A percentile compares a stretch with the other conserved stretches of the same genome.
phyloP scores from a whole-genome alignment of 2,888 invertebrate species.

The Frankliniella intonsa region DNA sequence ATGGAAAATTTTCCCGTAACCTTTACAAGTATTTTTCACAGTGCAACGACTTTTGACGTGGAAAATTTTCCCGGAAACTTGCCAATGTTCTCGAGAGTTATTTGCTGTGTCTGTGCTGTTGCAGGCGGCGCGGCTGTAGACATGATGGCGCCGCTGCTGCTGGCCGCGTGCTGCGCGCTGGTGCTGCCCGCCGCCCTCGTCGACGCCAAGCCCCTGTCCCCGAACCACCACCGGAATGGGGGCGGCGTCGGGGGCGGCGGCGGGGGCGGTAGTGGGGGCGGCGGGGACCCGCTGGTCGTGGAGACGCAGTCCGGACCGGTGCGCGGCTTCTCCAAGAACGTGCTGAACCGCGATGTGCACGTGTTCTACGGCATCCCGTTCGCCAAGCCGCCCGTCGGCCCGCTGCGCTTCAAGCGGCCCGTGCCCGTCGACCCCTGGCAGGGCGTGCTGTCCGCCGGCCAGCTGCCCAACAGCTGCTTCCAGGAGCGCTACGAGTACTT shows the following conservation, averaged over 20 bases:
- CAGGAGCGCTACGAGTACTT: conserved; percentile 87
- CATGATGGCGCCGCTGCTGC: conserved; percentile 5
- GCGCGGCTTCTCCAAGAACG: conserved; percentile 72
- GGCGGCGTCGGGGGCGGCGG: conserved; percentile 7
- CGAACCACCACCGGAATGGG: conserved; percentile 6
- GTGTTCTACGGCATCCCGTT: conserved; percentile 87
- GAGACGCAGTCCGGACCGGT: conserved; percentile 78
- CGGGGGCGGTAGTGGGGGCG: conserved; percentile 35
- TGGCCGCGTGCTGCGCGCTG: conserved; percentile 2
- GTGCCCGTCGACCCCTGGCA: conserved; percentile 84
- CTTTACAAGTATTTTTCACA: too few species aligned
- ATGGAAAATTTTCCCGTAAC: too few species aligned
- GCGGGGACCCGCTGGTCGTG: conserved; percentile 70
- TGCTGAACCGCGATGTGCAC: conserved; percentile 80
- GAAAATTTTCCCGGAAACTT: too few species aligned
- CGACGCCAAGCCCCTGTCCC: conserved; percentile 9
- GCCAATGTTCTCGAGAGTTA: too few species aligned
- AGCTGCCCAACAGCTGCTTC: conserved; percentile 79
- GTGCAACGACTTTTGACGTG: too few species aligned
- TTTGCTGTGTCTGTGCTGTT: background rate
- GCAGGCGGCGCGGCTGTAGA: conserved; percentile 16
- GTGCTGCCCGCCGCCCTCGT: background rate
- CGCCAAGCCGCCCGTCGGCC: conserved; percentile 83
- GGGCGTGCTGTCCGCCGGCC: conserved; percentile 74
- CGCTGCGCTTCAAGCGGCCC: conserved; percentile 78